Evolutionary conservation across 2,113 vertebrate genomes (phyloP).

Genomic region (Paradoxurus hermaphroditus): DNA sequence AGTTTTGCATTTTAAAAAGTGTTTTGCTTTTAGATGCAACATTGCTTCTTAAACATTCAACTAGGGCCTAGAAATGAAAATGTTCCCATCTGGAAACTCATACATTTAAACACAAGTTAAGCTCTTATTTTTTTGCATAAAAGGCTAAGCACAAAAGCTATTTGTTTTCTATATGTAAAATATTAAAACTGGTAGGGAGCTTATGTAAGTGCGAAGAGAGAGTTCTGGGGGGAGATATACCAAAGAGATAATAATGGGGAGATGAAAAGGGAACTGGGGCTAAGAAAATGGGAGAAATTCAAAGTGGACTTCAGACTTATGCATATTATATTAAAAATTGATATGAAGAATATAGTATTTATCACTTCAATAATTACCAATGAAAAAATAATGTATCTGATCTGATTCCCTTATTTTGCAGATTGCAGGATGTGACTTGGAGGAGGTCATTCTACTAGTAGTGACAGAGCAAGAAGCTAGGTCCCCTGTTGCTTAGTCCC

Average conservation of each 20-base stretch:
- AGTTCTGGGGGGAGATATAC: not conserved
- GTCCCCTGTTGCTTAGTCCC: not conserved
- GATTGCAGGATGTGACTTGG: not conserved
- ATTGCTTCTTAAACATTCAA: slow-evolving; percentile 16
- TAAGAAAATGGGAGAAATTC: not conserved
- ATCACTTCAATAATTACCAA: not conserved
- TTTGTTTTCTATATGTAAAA: slow-evolving; percentile 32
- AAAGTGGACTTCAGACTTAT: not conserved
- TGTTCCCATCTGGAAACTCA: slow-evolving; percentile 47
- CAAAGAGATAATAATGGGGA: not conserved
- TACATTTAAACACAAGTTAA: slow-evolving; percentile 32
- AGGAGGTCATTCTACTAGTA: not conserved
- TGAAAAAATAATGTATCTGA: not conserved
- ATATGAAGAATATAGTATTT: not conserved
- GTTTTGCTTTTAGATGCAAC: slow-evolving; percentile 50
- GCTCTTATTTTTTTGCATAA: not conserved
- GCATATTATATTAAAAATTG: not conserved
- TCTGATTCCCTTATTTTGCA: not conserved
- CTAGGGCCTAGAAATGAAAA: slow-evolving; percentile 1
- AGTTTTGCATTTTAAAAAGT: slow-evolving; percentile 20
- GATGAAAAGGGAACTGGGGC: not conserved
- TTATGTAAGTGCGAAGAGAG: not conserved
- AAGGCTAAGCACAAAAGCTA: not conserved
- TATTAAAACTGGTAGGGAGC: not conserved
- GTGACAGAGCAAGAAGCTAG: not conserved